Percentiles rank a stretch among this genome's conserved stretches.
Conservation (phyloP, 2,113 vertebrate genomes). For the Stigmatopora argus region DNA sequence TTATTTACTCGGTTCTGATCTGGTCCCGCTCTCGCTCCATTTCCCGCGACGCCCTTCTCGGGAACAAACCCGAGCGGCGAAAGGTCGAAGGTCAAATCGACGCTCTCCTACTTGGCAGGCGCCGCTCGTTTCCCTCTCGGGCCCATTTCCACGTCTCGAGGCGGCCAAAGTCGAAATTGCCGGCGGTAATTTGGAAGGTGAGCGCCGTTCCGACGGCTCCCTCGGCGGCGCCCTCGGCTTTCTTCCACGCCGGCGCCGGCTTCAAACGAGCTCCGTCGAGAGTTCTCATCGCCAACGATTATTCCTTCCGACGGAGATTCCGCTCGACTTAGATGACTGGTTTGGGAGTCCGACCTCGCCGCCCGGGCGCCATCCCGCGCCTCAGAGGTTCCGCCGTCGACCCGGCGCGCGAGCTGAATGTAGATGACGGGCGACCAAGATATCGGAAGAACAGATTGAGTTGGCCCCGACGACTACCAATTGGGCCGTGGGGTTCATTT, state of each 20-base stretch:
- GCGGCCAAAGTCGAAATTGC: slow-evolving; percentile 45
- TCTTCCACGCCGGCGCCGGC: slow-evolving; percentile 64
- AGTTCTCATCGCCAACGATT: slow-evolving; percentile 64
- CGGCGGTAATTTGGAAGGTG: slow-evolving; percentile 55
- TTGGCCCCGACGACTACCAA: too few species aligned
- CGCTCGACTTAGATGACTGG: slow-evolving; percentile 41
- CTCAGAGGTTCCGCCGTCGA: slow-evolving; percentile 35
- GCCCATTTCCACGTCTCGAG: slow-evolving; percentile 32
- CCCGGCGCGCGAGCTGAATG: slow-evolving; percentile 35
- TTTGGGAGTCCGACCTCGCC: slow-evolving; percentile 41
- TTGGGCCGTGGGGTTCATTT: too few species aligned
- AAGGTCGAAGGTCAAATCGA: neutral
- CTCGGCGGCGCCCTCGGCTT: slow-evolving; percentile 57
- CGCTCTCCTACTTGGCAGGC: slow-evolving; percentile 28
- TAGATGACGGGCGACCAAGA: slow-evolving; percentile 27
- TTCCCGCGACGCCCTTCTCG: too few species aligned
- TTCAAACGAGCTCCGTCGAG: slow-evolving; percentile 65
- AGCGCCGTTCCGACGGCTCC: slow-evolving; percentile 46
- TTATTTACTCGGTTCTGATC: slow-evolving; percentile 49
- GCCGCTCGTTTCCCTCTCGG: slow-evolving; percentile 46
- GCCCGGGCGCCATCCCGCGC: slow-evolving; percentile 19
- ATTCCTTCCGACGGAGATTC: slow-evolving; percentile 55
- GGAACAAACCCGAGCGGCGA: neutral
- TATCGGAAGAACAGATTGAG: slow-evolving; percentile 8
- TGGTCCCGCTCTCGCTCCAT: slow-evolving; percentile 27